Evolutionary conservation across 2,797 vertebrate species (phyloP), one percentile per base, ranked within the genome.

Genomic region (Dicrostonyx torquatus): DNA sequence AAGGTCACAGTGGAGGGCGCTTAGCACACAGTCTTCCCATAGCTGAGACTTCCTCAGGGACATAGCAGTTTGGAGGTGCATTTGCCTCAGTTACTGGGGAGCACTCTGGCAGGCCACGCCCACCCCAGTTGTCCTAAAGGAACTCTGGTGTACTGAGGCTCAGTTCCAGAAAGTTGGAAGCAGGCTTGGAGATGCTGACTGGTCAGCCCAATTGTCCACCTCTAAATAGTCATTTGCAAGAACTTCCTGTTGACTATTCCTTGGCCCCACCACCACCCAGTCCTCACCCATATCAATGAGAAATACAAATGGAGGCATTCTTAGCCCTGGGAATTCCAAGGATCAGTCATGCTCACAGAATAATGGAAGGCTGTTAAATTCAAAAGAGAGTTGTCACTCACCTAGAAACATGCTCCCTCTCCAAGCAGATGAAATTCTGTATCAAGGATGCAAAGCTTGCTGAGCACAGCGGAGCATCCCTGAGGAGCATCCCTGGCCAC

Each of bases 1-100:
- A 34, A 73, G 34, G 22, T 29, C 66, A 31, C 1, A 0, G 3
- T 5, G 20, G 29, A 12, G 34, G 48, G 29, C 6, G 13, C 55
- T 79, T 14, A 8, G 37, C 17, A 0, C 0, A 2, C 9, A 26
- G 58, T 50, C 40, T 78, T 68, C 18, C 15, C 1, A 11, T 2
- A 24, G 13, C 1, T 6, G 64, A 62, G 6, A 50, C 53, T 53
- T 37, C 15, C 34, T 53, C 0, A 2, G 37, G 60, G 45, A 50
- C n/a, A 10, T 3, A 29, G 20, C 1, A 43, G 43, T 22, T 26
- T 22, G n/a, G 50, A 76, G 92, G 66, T 18, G 24, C 10, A 17
- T 20, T 13, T 17, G 66, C 64, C 45, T 79, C 64, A 20, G 3
- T 0, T 53, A 11, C 1, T 0, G n/a, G 29, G n/a, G 62, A 24